These are phyloP conservation scores for Typhlichthys eigenmanni DNA, from an alignment of 2,797 vertebrate genomes.

Conservation along the genomic window DNA sequence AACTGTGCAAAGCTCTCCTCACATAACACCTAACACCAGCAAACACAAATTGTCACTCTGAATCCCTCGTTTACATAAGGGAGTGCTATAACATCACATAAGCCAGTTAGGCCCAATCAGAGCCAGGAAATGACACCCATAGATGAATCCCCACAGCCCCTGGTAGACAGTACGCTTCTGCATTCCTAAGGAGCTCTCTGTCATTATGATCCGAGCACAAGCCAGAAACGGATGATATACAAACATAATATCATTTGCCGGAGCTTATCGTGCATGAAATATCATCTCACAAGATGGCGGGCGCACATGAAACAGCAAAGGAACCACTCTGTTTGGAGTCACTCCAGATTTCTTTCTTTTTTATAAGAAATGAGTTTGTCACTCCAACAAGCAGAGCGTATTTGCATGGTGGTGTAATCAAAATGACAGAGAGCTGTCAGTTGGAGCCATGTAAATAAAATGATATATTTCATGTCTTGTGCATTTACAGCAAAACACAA, in stretches of 20 bases:
- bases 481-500: no score
- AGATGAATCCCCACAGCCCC: constrained; percentile 59
- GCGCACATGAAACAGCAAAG: constrained; percentile 34
- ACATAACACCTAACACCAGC: constrained; percentile 23
- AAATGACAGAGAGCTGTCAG: constrained; percentile 28
- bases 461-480: constrained; percentile 1
- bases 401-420: constrained; percentile 32
- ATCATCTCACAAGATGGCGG: constrained; percentile 45
- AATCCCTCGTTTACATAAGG: constrained; percentile 60
- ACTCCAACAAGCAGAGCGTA: constrained; percentile 32
- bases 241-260: constrained; percentile 68
- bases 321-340: constrained; percentile 30
- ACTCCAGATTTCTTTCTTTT: constrained; percentile 19
- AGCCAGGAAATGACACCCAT: constrained; percentile 63
- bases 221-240: constrained; percentile 63
- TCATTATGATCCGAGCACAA: constrained; percentile 66
- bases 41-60: constrained; percentile 50
- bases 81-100: constrained; percentile 49
- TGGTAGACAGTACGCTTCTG: constrained; percentile 42
- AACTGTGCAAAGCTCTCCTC: constrained; percentile 30
- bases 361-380: constrained; percentile 32
- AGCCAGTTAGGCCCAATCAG: constrained; percentile 60
- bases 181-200: constrained; percentile 61
- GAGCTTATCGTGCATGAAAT: constrained; percentile 62
- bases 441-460: constrained; percentile 25